Evolutionary conservation across 1,140 invertebrate genomes (phyloP).

Genomic region (Propsilocerus akamusi): DNA sequence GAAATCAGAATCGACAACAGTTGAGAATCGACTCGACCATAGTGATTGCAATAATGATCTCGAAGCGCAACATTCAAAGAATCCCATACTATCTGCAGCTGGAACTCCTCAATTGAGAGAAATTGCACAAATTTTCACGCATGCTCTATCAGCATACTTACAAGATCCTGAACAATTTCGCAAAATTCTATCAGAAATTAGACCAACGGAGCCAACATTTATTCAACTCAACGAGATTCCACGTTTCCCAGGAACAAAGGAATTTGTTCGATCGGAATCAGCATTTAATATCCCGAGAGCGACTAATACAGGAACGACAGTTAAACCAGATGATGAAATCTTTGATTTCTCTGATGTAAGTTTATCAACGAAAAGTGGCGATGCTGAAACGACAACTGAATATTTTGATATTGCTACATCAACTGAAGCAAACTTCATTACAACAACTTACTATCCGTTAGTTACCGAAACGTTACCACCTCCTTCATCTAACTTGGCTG

Average conservation of each 20-base stretch:
- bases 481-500: slow-evolving; percentile 11
- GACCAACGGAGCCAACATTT: slow-evolving; percentile 52
- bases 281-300: slow-evolving; percentile 17
- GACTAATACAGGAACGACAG: slow-evolving; percentile 27
- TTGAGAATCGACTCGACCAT: slow-evolving; percentile 26
- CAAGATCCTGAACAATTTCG: slow-evolving; percentile 62
- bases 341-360: slow-evolving; percentile 52
- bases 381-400: slow-evolving; percentile 22
- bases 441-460: slow-evolving; percentile 21
- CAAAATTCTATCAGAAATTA: slow-evolving; percentile 47
- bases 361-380: slow-evolving; percentile 23
- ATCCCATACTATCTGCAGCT: slow-evolving; percentile 1
- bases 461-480: slow-evolving; percentile 8
- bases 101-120: slow-evolving; percentile 45
- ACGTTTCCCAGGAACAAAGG: neutral
- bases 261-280: neutral
- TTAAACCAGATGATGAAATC: slow-evolving; percentile 45
- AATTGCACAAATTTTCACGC: slow-evolving; percentile 62
- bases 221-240: slow-evolving; percentile 12
- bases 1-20: slow-evolving; percentile 22
- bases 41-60: slow-evolving; percentile 29
- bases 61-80: slow-evolving; percentile 13
- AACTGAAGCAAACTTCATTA: neutral
- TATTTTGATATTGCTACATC: slow-evolving; percentile 11
- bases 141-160: slow-evolving; percentile 58